phyloP scores from a whole-genome alignment of 2,797 vertebrate species.

The Cirrhinus molitorella region DNA sequence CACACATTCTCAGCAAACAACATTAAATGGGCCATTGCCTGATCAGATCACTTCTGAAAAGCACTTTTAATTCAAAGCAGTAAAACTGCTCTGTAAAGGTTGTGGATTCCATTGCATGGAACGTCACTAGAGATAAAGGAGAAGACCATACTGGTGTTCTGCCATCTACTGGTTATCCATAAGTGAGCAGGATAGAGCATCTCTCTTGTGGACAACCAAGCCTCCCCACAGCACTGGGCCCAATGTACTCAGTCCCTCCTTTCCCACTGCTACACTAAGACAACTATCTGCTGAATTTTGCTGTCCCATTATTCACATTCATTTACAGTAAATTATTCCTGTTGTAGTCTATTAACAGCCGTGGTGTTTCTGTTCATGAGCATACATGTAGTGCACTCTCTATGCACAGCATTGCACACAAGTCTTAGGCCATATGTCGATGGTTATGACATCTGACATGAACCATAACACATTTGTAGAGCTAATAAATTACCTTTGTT shows the following conservation, averaged over 20 bases:
- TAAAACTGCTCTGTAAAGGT: not conserved
- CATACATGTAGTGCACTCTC: not conserved
- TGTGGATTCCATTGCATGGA: not conserved
- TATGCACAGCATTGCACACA: conserved; percentile 7
- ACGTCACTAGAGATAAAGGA: not conserved
- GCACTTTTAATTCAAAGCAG: not conserved
- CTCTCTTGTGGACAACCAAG: not conserved
- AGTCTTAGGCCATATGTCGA: not conserved
- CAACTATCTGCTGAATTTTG: not conserved
- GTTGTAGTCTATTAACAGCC: not conserved
- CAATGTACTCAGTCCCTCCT: not conserved
- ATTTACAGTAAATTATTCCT: not conserved
- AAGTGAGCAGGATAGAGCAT: not conserved
- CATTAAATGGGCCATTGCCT: too few relatives aligned
- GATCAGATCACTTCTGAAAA: not conserved
- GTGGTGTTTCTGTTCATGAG: not conserved
- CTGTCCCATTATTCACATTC: not conserved
- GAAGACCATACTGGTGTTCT: not conserved
- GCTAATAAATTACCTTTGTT: too few relatives aligned
- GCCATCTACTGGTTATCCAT: not conserved
- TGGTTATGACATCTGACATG: too few relatives aligned
- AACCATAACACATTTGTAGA: too few relatives aligned
- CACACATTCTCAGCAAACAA: conserved; percentile 1
- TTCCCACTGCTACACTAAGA: not conserved
- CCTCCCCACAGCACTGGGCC: too few relatives aligned